These are phyloP conservation scores for Acleris laterana DNA, from an alignment of 2,888 invertebrate genomes.

Conservation along the genomic window DNA sequence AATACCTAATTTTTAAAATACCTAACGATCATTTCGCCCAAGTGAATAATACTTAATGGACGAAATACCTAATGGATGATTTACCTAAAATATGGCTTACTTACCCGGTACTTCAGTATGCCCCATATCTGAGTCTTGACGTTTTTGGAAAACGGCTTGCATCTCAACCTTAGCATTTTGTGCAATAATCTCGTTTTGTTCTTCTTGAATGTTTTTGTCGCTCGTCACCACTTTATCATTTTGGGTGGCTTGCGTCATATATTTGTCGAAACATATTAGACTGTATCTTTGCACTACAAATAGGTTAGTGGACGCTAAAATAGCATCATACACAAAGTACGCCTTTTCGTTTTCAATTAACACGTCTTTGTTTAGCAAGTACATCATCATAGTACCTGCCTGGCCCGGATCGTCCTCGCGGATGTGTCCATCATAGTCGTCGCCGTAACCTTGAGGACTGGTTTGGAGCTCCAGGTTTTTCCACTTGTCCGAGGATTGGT, in stretches of 20 bases:
- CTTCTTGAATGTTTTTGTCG: no score
- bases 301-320: conserved; percentile 58
- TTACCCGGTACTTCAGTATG: conserved; percentile 50
- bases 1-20: no score
- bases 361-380: conserved; percentile 55
- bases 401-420: conserved; percentile 43
- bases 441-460: no score
- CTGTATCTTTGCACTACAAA: conserved; percentile 70
- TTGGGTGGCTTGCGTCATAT: no score
- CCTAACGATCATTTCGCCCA: no score
- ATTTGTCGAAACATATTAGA: conserved; percentile 39
- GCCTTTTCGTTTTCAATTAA: conserved; percentile 49
- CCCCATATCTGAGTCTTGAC: conserved; percentile 51
- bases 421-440: conserved; percentile 45
- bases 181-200: no score
- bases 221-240: no score
- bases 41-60: no score
- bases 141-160: conserved; percentile 58
- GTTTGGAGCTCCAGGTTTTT: no score
- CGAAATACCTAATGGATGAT: no score
- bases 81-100: no score
- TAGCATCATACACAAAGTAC: conserved; percentile 53
- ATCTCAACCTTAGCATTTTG: conserved; percentile 4
- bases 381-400: conserved; percentile 41
- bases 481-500: no score